Evolutionary conservation across 2,888 invertebrate genomes (phyloP), one percentile per base, ranked within the genome.

Genomic region (Drosophila leonis): DNA sequence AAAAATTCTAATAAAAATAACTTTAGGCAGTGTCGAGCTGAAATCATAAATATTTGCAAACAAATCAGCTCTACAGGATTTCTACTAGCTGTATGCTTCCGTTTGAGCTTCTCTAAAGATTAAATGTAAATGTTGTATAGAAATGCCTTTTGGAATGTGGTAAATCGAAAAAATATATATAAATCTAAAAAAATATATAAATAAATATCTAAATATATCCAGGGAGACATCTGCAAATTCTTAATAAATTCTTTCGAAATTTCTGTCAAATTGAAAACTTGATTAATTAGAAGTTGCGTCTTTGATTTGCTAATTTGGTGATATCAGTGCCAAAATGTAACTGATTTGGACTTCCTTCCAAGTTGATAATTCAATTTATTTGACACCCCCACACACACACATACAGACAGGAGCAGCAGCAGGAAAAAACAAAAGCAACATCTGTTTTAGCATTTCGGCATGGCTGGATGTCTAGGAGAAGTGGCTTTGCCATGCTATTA

Each of bases 291-390:
- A 41, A 35, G 20, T 49, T 67, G 10, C 41, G 39, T 27, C 39
- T 31, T 41, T 51, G 55, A 62, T 51, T 66, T 20, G 20, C 12
- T 27, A 44, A 59, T 69, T 61, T 44, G 13, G 0, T 46, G 8
- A 27, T 42, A 49, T 41, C 35, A 51, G 27, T 52, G 41, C 27
- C 24, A 48, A 55, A 24, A 35, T 42, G n/a, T 31, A 31, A 42
- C 44, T 62, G 65, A 44, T 61, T 62, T 49, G 39, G 44, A 62
- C 56, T 65, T 60, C 55, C 63, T 66, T 27, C 65, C 65, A 78
- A 86, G 72, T 75, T 75, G 57, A 67, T 82, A 82, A 90, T 84
- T 88, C 65, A 80, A 80, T 86, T 84, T 75, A 37, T 51, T 57
- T 41, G 57, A 31, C 63, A 73, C 49, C 54, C 20, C 2, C 46